Conservation (phyloP, 2,888 invertebrate species). For the Habrosyne pyritoides region DNA sequence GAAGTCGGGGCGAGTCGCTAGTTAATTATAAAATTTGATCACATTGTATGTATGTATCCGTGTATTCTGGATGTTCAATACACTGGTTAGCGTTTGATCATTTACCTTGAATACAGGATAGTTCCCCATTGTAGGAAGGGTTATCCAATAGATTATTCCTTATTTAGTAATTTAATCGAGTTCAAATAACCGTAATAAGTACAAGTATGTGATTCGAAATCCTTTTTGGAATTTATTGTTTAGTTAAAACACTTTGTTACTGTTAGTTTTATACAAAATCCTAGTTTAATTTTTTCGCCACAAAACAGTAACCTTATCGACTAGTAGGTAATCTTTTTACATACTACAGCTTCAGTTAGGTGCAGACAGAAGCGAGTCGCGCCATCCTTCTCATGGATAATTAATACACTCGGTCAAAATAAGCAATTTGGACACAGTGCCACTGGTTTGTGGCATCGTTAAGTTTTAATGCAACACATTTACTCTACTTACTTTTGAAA, state of each 20-base stretch:
- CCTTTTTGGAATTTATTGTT: no score
- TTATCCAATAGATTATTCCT: no score
- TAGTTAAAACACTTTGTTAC: background rate
- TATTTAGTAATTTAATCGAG: no score
- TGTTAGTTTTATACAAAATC: slow-evolving; percentile 22
- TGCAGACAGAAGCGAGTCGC: slow-evolving; percentile 45
- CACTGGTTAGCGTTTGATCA: no score
- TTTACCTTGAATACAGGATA: no score
- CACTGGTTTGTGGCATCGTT: slow-evolving; percentile 71
- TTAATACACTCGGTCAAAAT: slow-evolving; percentile 73
- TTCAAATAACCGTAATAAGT: no score
- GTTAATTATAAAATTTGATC: no score
- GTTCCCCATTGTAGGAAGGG: no score
- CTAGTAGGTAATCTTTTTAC: slow-evolving; percentile 49
- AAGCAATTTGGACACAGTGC: slow-evolving; percentile 76
- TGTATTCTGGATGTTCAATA: no score
- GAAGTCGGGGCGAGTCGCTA: no score
- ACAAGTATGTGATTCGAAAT: no score
- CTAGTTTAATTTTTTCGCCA: slow-evolving; percentile 21
- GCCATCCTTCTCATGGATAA: slow-evolving; percentile 68
- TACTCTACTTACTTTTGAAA: slow-evolving; percentile 40
- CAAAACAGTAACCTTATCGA: slow-evolving; percentile 48
- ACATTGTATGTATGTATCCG: no score
- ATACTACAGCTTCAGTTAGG: slow-evolving; percentile 49
- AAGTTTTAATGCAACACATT: slow-evolving; percentile 67